phyloP scores from a whole-genome alignment of 2,113 vertebrate genomes.

The Triplophysa siluroides region DNA sequence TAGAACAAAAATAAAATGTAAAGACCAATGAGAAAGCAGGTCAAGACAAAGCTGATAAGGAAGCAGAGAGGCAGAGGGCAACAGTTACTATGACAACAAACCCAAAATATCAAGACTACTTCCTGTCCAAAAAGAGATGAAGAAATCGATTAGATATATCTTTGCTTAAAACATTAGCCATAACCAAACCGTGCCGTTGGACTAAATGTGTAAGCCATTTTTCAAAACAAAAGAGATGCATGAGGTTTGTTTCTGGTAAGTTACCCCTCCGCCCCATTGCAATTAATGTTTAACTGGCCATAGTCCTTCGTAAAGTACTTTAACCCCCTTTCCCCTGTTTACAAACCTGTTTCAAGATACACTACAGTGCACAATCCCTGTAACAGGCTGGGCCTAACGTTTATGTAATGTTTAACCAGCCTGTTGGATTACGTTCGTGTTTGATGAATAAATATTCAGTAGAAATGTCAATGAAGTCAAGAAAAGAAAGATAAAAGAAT shows the following conservation, averaged over 20 bases:
- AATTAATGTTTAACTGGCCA: conserved; percentile 54
- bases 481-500: background rate
- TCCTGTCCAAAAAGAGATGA: background rate
- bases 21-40: background rate
- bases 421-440: background rate
- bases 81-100: background rate
- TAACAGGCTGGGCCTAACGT: background rate
- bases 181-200: background rate
- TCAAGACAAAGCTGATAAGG: conserved; percentile 1
- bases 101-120: background rate
- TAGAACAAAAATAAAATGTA: background rate
- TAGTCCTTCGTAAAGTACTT: conserved; percentile 41
- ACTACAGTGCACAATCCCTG: conserved; percentile 15
- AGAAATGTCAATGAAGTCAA: background rate
- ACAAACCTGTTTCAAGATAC: conserved; percentile 37
- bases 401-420: conserved; percentile 35
- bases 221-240: conserved; percentile 14
- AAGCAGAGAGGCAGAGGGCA: background rate
- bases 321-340: conserved; percentile 44
- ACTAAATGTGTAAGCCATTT: conserved; percentile 11
- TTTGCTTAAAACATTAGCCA: background rate
- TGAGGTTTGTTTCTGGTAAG: conserved; percentile 21
- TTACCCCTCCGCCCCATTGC: conserved; percentile 4
- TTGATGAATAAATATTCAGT: conserved; percentile 16
- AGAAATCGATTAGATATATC: background rate